Percentiles rank a stretch among this genome's conserved stretches.
phyloP scores from a whole-genome alignment of 1,140 invertebrate genomes.

The Atopsyche davidsoni region DNA sequence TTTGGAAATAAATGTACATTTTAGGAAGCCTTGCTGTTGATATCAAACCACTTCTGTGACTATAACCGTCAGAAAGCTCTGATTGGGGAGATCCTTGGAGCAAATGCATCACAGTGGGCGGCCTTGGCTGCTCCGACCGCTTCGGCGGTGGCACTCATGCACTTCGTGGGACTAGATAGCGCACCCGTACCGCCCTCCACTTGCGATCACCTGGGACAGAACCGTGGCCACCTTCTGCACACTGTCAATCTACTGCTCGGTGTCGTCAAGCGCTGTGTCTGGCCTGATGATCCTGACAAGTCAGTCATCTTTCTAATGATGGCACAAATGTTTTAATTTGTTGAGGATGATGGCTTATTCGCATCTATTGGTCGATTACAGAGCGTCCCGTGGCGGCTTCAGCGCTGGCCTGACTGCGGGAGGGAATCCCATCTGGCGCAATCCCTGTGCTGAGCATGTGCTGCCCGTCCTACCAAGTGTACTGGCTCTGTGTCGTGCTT shows the following conservation, averaged over 20 bases:
- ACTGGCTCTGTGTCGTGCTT: slow-evolving; percentile 64
- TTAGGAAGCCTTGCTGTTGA: slow-evolving; percentile 68
- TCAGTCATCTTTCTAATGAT: slow-evolving; percentile 21
- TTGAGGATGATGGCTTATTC: not conserved
- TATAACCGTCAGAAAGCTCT: slow-evolving; percentile 79
- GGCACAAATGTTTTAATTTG: not conserved
- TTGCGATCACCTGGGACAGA: slow-evolving; percentile 37
- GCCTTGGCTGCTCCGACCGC: slow-evolving; percentile 55
- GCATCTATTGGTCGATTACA: slow-evolving; percentile 20
- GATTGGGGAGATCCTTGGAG: slow-evolving; percentile 64
- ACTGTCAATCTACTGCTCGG: slow-evolving; percentile 72
- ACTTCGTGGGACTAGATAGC: slow-evolving; percentile 70
- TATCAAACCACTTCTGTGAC: slow-evolving; percentile 85
- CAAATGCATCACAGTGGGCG: slow-evolving; percentile 52
- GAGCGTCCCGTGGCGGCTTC: slow-evolving; percentile 75
- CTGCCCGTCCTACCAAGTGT: slow-evolving; percentile 71
- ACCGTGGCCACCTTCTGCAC: slow-evolving; percentile 51
- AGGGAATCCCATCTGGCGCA: slow-evolving; percentile 73
- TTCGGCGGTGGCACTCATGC: slow-evolving; percentile 63
- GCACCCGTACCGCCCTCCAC: slow-evolving; percentile 50
- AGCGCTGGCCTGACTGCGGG: slow-evolving; percentile 65
- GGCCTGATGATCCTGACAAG: slow-evolving; percentile 72
- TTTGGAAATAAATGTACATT: no score
- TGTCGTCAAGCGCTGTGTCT: slow-evolving; percentile 77
- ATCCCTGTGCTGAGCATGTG: slow-evolving; percentile 77